These are phyloP conservation scores for Ambastaia sidthimunki DNA, from an alignment of 2,797 vertebrate genomes.

Conservation along the genomic window DNA sequence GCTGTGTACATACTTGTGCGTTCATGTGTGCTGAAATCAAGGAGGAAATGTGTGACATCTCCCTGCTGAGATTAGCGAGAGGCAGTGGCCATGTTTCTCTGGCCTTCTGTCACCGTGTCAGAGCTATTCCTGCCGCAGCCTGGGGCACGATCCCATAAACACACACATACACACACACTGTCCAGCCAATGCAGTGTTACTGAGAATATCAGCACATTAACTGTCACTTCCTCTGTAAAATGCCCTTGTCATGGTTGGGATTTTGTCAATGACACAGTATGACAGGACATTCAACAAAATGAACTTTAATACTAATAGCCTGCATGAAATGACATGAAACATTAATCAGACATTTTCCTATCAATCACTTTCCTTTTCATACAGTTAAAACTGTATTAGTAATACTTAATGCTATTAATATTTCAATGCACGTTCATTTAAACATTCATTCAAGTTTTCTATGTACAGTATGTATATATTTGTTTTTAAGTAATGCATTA, in stretches of 20 bases:
- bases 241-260: neutral
- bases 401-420: neutral
- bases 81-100: conserved; percentile 44
- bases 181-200: neutral
- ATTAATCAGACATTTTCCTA: neutral
- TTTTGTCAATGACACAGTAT: conserved; percentile 2
- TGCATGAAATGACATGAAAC: neutral
- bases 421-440: too few species aligned
- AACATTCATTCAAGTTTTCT: too few species aligned
- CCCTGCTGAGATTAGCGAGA: conserved; percentile 52
- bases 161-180: conserved; percentile 28
- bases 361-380: neutral
- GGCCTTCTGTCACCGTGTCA: conserved; percentile 57
- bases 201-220: conserved; percentile 2
- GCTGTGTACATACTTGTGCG: conserved; percentile 9
- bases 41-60: conserved; percentile 56
- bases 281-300: neutral
- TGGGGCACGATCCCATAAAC: conserved; percentile 27
- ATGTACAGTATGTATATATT: too few species aligned
- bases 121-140: conserved; percentile 43
- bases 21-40: conserved; percentile 48
- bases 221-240: conserved; percentile 37
- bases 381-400: neutral
- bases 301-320: neutral
- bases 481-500: too few species aligned